Percentiles rank a stretch among this genome's conserved stretches.
phyloP scores from a whole-genome alignment of 2,888 invertebrate genomes.

The Scrobipalpa atriplicella region DNA sequence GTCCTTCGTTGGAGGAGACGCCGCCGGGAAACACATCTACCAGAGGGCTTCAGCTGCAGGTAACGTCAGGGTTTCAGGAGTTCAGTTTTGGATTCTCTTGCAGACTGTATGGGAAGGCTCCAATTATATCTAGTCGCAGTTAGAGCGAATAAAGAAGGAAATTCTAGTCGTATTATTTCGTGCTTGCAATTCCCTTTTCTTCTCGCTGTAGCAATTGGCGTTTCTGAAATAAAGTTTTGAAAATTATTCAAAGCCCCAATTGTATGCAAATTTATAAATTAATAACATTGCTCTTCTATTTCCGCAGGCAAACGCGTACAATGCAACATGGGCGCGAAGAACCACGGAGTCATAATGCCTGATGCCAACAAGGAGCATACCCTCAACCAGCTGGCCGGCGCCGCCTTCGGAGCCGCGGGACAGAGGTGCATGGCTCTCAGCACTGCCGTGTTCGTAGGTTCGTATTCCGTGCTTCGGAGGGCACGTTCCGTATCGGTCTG shows the following conservation, averaged over 20 bases:
- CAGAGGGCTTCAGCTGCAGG: conserved; percentile 95
- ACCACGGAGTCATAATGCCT: conserved; percentile 98
- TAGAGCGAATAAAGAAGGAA: too few relatives aligned
- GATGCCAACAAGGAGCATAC: conserved; percentile 99
- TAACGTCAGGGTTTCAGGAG: conserved; percentile 54
- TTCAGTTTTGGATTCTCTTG: background rate
- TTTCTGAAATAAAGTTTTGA: too few relatives aligned
- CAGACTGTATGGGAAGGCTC: too few relatives aligned
- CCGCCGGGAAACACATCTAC: conserved; percentile 98
- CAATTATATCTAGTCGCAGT: too few relatives aligned
- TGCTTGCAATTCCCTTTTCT: too few relatives aligned
- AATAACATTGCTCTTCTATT: background rate
- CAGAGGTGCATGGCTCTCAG: conserved; percentile 99
- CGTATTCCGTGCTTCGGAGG: too few relatives aligned
- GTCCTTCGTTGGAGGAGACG: conserved; percentile 99
- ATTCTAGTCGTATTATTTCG: too few relatives aligned
- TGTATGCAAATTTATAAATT: background rate
- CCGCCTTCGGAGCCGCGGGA: conserved; percentile 99
- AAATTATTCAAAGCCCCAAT: background rate
- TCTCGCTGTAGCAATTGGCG: too few relatives aligned
- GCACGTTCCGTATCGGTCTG: too few relatives aligned
- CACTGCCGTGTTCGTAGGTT: conserved; percentile 94
- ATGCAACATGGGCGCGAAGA: conserved; percentile 99
- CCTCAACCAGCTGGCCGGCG: conserved; percentile 95
- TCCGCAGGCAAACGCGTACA: conserved; percentile 92